Evolutionary conservation across 2,888 invertebrate genomes (phyloP).

Genomic region (Tigriopus californicus): DNA sequence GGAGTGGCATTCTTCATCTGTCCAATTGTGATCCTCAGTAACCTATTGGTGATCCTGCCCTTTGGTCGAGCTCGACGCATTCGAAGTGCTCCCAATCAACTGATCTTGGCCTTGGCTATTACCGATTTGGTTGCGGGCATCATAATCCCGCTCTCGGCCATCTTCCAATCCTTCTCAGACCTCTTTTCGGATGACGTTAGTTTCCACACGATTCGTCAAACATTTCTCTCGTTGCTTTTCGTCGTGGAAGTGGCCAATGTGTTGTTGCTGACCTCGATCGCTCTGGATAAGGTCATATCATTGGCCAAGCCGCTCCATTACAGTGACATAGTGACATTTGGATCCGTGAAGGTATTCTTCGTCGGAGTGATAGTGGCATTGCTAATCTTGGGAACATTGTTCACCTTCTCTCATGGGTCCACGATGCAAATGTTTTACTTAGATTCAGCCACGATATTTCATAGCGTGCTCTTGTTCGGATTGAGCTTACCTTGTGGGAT

Average conservation of each 20-base stretch:
- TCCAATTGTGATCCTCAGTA: neutral
- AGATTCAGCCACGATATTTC: neutral
- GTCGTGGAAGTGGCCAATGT: neutral
- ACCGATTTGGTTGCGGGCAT: neutral
- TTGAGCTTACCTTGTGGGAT: constrained; percentile 3
- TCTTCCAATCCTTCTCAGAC: neutral
- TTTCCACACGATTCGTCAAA: too few species aligned
- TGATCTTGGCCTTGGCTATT: neutral
- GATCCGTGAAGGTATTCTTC: neutral
- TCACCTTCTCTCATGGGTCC: neutral
- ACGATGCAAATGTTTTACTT: neutral
- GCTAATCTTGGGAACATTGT: neutral
- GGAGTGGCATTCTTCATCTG: neutral
- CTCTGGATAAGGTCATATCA: neutral
- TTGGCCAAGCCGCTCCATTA: constrained; percentile 7
- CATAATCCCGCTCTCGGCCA: neutral
- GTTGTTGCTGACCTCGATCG: constrained; percentile 1
- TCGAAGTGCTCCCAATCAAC: constrained; percentile 4
- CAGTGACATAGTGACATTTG: neutral
- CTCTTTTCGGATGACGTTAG: too few species aligned
- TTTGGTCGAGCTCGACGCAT: neutral
- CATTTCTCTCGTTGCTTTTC: too few species aligned
- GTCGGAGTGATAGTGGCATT: neutral
- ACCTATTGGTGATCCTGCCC: constrained; percentile 11
- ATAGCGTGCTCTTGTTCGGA: neutral